Evolutionary conservation across 1,140 invertebrate genomes (phyloP), one percentile per base, ranked within the genome.

Genomic region (Bathynomus jamesi): DNA sequence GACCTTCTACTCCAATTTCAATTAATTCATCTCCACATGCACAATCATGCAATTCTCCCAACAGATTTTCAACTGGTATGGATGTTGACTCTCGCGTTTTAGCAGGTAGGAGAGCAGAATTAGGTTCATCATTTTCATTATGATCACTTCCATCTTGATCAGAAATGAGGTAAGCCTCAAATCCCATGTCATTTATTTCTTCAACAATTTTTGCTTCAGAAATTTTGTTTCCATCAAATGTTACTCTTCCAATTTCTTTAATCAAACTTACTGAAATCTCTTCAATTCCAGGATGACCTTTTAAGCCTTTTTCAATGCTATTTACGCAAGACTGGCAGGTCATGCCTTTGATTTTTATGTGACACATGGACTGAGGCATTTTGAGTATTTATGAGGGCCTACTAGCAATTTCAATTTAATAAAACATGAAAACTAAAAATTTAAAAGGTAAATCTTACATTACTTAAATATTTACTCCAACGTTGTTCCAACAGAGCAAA

Each of bases 301-400:
- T 79, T 1, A 93, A 83, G 3, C 83, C 86, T 0, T 83, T 83
- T 80, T 92, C 87, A 66, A 93, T 92, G 78, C 86, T 90, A 64
- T 83, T 85, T 61, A 93, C 91, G 81, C 92, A 94, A 67, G 89
- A 91, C 81, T 90, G 86, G 78, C 92, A 94, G 61, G 88, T 93
- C 91, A 94, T 93, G 70, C 91, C 91, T 76, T 88, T 82, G 77
- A 93, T 89, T 62, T 79, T 79, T n/a, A 88, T 28, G 21, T 53
- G 40, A 53, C 30, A 61, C 30, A 17, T 32, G 65, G n/a, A n/a
- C n/a, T n/a, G n/a, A n/a, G n/a, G n/a, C n/a, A n/a, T n/a, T n/a
- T n/a, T n/a, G n/a, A n/a, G n/a, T n/a, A n/a, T n/a, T n/a, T n/a
- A n/a, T n/a, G n/a, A n/a, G n/a, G n/a, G n/a, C n/a, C n/a, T n/a